Conservation (phyloP, 2,113 vertebrate genomes). For the Ptyas mucosa region DNA sequence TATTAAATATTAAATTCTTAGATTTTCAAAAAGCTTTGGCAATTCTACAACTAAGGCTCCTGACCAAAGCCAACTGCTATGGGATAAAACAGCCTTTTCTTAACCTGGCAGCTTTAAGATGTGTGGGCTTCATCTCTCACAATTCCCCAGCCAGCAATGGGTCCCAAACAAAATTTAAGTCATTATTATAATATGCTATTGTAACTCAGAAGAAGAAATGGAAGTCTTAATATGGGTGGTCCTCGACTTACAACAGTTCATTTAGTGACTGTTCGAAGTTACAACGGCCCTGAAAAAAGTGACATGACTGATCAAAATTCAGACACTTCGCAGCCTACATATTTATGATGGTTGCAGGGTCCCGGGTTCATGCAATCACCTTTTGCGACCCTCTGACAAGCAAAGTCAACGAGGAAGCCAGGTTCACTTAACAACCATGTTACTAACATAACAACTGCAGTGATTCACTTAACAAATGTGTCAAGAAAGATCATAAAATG, state of each 20-base stretch:
- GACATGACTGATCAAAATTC: neutral
- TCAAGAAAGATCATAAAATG: neutral
- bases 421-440: neutral
- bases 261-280: neutral
- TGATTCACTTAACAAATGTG: neutral
- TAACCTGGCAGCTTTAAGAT: neutral
- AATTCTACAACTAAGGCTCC: neutral
- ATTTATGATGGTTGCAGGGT: neutral
- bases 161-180: neutral
- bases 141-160: neutral
- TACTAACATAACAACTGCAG: neutral
- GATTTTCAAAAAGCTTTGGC: neutral
- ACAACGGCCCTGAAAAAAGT: neutral
- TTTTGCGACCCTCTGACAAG: neutral
- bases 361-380: neutral
- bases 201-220: neutral
- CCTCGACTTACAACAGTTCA: neutral
- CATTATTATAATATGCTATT: neutral
- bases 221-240: neutral
- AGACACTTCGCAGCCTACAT: neutral
- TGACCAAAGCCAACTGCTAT: neutral
- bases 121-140: neutral
- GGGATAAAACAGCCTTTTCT: neutral
- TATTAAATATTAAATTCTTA: neutral
- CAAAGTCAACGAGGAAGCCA: neutral